Percentiles rank a stretch among this genome's conserved stretches.
phyloP scores from a whole-genome alignment of 2,888 invertebrate species.

The Temnothorax unifasciatus region DNA sequence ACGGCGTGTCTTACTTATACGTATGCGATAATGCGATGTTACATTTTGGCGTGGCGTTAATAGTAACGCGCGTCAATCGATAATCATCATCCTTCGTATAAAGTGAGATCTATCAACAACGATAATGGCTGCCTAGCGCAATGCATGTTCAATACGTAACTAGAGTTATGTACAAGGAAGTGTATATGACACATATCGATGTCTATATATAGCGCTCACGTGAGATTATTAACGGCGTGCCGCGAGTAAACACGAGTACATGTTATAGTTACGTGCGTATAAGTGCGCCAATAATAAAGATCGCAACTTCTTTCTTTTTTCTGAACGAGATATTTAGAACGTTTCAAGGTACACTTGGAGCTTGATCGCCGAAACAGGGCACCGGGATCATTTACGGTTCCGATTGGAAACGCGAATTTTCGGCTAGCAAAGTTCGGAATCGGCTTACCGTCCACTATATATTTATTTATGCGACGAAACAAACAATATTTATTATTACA shows the following conservation, averaged over 20 bases:
- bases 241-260: constrained; percentile 31
- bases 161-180: constrained; percentile 49
- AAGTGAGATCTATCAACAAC: constrained; percentile 57
- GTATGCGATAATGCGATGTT: constrained; percentile 21
- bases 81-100: constrained; percentile 37
- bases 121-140: constrained; percentile 56
- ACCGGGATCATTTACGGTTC: not conserved
- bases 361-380: constrained; percentile 25
- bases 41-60: constrained; percentile 20
- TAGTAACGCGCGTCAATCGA: constrained; percentile 30
- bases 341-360: constrained; percentile 42
- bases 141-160: constrained; percentile 42
- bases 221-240: constrained; percentile 20
- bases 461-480: not conserved
- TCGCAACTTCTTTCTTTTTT: constrained; percentile 5
- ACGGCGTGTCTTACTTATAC: not conserved
- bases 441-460: not conserved
- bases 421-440: not conserved
- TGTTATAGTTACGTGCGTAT: constrained; percentile 28
- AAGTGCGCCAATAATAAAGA: constrained; percentile 17
- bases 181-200: constrained; percentile 35
- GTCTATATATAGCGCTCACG: constrained; percentile 19
- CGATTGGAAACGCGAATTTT: not conserved
- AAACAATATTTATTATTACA: not conserved
- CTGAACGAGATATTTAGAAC: constrained; percentile 30